Evolutionary conservation across 2,797 vertebrate genomes (phyloP).

Genomic region (Enteromius mattozi): DNA sequence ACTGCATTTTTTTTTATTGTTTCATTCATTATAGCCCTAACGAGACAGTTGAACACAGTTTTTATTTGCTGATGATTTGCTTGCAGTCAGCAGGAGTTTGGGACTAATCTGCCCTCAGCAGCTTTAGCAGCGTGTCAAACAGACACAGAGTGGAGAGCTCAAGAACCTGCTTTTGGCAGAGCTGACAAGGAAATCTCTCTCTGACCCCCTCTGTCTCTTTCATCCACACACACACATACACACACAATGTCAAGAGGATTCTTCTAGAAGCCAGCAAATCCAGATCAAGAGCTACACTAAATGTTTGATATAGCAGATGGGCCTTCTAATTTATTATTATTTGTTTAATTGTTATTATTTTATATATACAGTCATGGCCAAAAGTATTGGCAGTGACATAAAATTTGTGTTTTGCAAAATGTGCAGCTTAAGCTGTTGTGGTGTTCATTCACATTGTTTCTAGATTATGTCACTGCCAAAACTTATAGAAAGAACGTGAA

Average conservation of each 20-base stretch:
- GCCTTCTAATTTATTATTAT: background rate
- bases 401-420: too few relatives aligned
- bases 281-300: background rate
- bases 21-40: background rate
- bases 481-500: too few relatives aligned
- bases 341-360: too few relatives aligned
- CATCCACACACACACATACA: background rate
- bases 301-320: background rate
- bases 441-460: too few relatives aligned
- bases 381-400: too few relatives aligned
- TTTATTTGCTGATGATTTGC: background rate
- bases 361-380: too few relatives aligned
- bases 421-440: too few relatives aligned
- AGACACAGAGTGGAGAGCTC: constrained; percentile 11
- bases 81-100: background rate
- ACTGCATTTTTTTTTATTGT: background rate
- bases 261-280: background rate
- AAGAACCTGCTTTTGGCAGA: background rate
- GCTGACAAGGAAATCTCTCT: constrained; percentile 14
- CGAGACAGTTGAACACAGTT: background rate
- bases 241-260: background rate
- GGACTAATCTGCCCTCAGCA: background rate
- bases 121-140: background rate
- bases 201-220: constrained; percentile 5
- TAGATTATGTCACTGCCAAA: too few relatives aligned